Evolutionary conservation across 2,888 invertebrate species (phyloP).

Genomic region (Hypomecis atomaria): DNA sequence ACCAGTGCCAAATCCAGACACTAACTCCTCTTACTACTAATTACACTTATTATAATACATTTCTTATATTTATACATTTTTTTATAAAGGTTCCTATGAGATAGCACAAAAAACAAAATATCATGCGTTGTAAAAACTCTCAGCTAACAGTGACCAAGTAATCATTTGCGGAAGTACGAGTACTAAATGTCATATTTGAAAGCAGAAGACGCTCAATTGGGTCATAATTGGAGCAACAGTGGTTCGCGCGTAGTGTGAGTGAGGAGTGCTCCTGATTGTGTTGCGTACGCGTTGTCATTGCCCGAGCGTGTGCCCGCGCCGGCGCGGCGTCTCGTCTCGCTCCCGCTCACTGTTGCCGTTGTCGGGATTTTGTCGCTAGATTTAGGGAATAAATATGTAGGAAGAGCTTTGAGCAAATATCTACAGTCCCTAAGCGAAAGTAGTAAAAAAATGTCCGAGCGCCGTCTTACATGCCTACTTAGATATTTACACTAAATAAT

Average conservation of each 20-base stretch:
- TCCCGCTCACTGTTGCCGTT: conserved; percentile 7
- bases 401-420: no score
- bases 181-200: conserved; percentile 10
- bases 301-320: conserved; percentile 51
- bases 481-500: no score
- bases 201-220: conserved; percentile 22
- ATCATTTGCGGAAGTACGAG: conserved; percentile 16
- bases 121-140: background rate
- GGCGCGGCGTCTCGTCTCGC: conserved; percentile 28
- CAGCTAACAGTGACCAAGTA: background rate
- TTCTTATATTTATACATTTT: no score
- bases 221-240: conserved; percentile 27
- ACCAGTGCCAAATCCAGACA: no score
- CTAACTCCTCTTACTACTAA: no score
- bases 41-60: no score
- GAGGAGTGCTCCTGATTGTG: conserved; percentile 60
- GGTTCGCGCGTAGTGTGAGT: conserved; percentile 45
- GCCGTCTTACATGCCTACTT: no score
- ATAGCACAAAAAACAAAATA: no score
- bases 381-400: no score
- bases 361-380: conserved; percentile 13
- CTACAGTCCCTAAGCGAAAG: no score
- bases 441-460: no score
- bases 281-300: conserved; percentile 75
- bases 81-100: no score